A percentile compares a stretch with the other conserved stretches of the same genome.
phyloP scores from a whole-genome alignment of 2,888 invertebrate genomes.

The Tinea semifulvella region DNA sequence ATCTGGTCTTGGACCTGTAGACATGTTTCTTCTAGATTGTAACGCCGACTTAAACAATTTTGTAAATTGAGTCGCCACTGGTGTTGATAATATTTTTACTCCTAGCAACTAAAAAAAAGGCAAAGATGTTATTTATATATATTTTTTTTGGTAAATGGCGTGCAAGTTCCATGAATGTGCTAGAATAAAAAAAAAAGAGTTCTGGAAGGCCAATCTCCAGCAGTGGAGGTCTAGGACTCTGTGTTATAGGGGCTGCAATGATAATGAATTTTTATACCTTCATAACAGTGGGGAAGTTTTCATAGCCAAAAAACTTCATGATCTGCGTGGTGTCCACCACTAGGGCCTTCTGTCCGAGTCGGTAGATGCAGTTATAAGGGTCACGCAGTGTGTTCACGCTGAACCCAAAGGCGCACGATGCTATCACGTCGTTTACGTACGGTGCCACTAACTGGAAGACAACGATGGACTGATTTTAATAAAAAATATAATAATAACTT shows the following conservation, averaged over 20 bases:
- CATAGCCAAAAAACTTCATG: constrained; percentile 41
- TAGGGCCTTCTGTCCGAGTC: constrained; percentile 40
- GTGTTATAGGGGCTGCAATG: background rate
- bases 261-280: constrained; percentile 26
- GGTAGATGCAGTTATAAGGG: constrained; percentile 51
- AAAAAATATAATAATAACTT: too few relatives aligned
- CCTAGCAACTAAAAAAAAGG: constrained; percentile 27
- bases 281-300: constrained; percentile 34
- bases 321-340: constrained; percentile 39
- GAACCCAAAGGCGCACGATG: constrained; percentile 58
- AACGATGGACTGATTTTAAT: too few relatives aligned
- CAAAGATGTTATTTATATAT: background rate
- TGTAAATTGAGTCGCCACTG: constrained; percentile 34
- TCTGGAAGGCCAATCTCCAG: too few relatives aligned
- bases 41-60: constrained; percentile 38
- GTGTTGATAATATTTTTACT: constrained; percentile 34
- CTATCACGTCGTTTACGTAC: constrained; percentile 62
- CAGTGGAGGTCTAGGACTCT: too few relatives aligned
- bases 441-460: constrained; percentile 41
- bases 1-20: constrained; percentile 32
- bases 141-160: background rate
- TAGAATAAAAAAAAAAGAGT: too few relatives aligned
- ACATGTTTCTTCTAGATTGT: constrained; percentile 30
- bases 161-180: too few relatives aligned
- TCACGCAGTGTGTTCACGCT: constrained; percentile 53